A percentile compares a stretch with the other conserved stretches of the same genome.
Evolutionary conservation across 1,140 invertebrate genomes (phyloP).

Genomic region (Nephotettix cincticeps): DNA sequence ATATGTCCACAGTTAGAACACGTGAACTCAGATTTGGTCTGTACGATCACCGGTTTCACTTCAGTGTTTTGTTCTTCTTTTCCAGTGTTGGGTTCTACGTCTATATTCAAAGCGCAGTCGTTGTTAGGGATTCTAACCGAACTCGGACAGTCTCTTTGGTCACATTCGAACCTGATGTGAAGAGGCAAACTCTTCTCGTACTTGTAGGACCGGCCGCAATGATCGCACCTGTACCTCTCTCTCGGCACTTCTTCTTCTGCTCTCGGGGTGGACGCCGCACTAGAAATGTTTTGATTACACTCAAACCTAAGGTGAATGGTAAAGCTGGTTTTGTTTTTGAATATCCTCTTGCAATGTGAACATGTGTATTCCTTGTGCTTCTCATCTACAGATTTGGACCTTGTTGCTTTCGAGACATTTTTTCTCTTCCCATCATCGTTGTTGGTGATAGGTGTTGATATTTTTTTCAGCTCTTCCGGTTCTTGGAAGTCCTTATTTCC

Average conservation of each 20-base stretch:
- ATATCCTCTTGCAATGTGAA: neutral
- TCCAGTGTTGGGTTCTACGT: too few species aligned
- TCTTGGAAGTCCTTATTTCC: too few species aligned
- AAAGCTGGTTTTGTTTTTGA: neutral
- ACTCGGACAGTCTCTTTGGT: neutral
- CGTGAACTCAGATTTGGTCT: too few species aligned
- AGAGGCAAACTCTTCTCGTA: conserved; percentile 2
- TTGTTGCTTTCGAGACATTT: too few species aligned
- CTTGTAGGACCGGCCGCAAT: neutral
- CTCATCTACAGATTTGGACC: too few species aligned
- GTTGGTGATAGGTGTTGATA: too few species aligned
- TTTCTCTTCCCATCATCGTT: too few species aligned
- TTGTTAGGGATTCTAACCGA: neutral
- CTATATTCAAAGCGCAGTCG: neutral
- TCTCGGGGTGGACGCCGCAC: neutral
- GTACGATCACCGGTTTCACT: too few species aligned
- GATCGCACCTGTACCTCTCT: neutral
- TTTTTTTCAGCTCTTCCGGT: too few species aligned
- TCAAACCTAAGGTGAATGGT: neutral
- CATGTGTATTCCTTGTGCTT: too few species aligned
- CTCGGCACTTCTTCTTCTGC: neutral
- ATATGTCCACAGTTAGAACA: too few species aligned
- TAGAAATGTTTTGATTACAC: neutral
- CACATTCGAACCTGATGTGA: neutral
- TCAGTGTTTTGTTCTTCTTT: too few species aligned